A percentile compares a stretch with the other conserved stretches of the same genome.
Evolutionary conservation across 2,797 vertebrate species (phyloP).

Genomic region (Mareca penelope): DNA sequence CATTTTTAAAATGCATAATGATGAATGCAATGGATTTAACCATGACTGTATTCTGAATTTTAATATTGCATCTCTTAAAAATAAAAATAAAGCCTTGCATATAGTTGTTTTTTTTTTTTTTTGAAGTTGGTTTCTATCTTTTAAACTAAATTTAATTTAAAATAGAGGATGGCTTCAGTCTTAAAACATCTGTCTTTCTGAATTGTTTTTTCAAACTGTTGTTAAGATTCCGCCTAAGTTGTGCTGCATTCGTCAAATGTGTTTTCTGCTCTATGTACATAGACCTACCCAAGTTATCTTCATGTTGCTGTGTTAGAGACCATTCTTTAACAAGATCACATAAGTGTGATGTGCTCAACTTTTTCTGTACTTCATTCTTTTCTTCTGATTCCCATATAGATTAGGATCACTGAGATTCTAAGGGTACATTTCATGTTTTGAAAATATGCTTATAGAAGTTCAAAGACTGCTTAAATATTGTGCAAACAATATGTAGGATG

Average conservation of each 20-base stretch:
- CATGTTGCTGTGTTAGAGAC: neutral
- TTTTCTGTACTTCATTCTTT: neutral
- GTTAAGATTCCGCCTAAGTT: neutral
- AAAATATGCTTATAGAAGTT: neutral
- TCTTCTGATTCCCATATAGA: conserved; percentile 5
- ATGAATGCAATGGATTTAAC: neutral
- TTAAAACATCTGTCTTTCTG: neutral
- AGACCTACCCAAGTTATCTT: neutral
- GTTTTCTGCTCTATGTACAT: neutral
- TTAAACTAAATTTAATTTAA: neutral
- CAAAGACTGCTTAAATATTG: neutral
- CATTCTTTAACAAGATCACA: neutral
- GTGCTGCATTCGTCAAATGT: neutral
- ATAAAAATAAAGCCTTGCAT: neutral
- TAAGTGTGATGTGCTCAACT: neutral
- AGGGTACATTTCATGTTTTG: neutral
- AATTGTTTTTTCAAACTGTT: neutral
- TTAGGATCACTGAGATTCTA: neutral
- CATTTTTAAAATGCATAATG: neutral
- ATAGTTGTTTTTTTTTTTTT: neutral
- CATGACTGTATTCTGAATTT: neutral
- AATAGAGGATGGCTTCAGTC: neutral
- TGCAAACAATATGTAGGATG: neutral
- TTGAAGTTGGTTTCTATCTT: neutral
- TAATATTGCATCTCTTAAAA: neutral